Evolutionary conservation across 2,113 vertebrate genomes (phyloP).

Genomic region (Elanus axillaris): DNA sequence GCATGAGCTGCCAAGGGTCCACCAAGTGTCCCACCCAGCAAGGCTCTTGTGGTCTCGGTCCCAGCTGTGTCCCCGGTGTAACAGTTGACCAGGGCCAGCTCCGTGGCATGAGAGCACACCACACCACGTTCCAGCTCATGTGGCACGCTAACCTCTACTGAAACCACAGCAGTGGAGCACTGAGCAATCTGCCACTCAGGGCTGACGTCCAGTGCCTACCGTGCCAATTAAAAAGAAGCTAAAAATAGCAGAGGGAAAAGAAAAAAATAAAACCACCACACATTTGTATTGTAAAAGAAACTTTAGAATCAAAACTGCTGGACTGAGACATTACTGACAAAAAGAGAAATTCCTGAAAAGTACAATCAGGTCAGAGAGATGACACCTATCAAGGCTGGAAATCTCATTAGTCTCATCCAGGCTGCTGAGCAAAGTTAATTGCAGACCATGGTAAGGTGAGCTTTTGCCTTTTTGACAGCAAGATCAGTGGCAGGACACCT

Average conservation of each 20-base stretch:
- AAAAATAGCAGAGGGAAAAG: slow-evolving; percentile 20
- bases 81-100: background rate
- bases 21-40: rapidly evolving
- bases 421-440: background rate
- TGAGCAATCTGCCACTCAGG: background rate
- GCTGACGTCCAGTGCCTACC: background rate
- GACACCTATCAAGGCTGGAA: background rate
- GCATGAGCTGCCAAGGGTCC: background rate
- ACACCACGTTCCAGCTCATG: rapidly evolving
- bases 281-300: background rate
- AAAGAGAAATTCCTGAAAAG: background rate
- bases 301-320: background rate
- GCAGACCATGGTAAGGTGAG: background rate
- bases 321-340: background rate
- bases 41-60: rapidly evolving
- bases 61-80: rapidly evolving
- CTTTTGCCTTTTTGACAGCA: background rate
- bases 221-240: background rate
- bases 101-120: background rate
- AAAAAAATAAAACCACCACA: background rate
- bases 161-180: background rate
- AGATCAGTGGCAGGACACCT: background rate
- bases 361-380: background rate
- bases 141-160: background rate
- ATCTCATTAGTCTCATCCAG: background rate